Conservation (phyloP, 2,113 vertebrate genomes). For the Otus sunia region DNA sequence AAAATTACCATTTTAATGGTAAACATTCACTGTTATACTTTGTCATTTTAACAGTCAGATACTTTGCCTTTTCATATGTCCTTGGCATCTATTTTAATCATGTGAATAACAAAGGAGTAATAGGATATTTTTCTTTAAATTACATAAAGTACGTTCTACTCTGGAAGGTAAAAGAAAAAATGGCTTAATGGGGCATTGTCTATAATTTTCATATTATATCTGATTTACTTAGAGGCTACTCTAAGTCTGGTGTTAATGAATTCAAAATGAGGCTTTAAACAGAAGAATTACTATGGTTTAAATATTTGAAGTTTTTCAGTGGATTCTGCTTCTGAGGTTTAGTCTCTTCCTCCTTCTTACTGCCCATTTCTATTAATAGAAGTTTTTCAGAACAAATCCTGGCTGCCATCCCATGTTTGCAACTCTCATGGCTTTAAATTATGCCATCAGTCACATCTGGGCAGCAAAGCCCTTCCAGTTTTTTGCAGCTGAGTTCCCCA, state of each 20-base stretch:
- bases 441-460: neutral
- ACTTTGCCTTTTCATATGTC: neutral
- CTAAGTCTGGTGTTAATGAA: neutral
- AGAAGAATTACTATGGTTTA: neutral
- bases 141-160: neutral
- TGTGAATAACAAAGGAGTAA: neutral
- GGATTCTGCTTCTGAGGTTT: neutral
- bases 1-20: neutral
- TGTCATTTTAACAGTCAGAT: neutral
- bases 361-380: neutral
- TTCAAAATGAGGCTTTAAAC: neutral
- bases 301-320: neutral
- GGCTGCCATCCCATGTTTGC: neutral
- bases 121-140: neutral
- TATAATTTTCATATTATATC: neutral
- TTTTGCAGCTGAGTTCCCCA: neutral
- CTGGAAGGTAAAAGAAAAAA: neutral
- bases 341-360: neutral
- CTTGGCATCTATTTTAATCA: slow-evolving; percentile 32
- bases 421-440: neutral
- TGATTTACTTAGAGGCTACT: neutral
- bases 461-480: neutral
- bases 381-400: neutral
- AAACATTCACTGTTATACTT: neutral
- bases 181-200: neutral